Evolutionary conservation across 2,797 vertebrate genomes (phyloP).

Genomic region (Acipenser transmontanus): DNA sequence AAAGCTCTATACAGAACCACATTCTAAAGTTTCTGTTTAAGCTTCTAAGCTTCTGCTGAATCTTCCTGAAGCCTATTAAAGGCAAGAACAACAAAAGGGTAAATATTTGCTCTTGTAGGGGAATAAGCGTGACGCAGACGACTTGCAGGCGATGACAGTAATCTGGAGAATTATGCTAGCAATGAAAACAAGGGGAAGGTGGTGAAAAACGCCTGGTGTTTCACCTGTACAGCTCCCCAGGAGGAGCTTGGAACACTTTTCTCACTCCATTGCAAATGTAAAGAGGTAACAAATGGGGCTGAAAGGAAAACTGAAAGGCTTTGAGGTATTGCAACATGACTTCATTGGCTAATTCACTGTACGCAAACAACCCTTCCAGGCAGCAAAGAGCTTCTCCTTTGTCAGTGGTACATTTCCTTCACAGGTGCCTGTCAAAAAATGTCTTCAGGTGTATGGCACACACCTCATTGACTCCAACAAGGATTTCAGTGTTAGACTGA

Average conservation of each 20-base stretch:
- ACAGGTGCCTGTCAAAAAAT: not conserved
- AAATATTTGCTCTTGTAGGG: constrained; percentile 34
- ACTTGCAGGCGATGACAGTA: constrained; percentile 31
- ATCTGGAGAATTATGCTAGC: constrained; percentile 25
- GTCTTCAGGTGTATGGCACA: not conserved
- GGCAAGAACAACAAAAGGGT: constrained; percentile 31
- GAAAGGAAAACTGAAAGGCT: constrained; percentile 17
- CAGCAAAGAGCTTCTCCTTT: not conserved
- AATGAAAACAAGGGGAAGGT: constrained; percentile 25
- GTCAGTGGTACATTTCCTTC: not conserved
- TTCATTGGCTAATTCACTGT: constrained; percentile 19
- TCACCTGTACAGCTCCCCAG: constrained; percentile 19
- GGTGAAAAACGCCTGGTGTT: constrained; percentile 18
- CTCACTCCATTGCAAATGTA: constrained; percentile 34
- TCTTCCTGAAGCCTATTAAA: constrained; percentile 19
- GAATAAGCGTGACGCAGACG: constrained; percentile 32
- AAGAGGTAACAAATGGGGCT: constrained; percentile 20
- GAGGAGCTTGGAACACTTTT: constrained; percentile 1
- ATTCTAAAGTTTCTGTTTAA: not conserved
- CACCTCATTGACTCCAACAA: constrained; percentile 1
- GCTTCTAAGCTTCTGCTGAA: not conserved
- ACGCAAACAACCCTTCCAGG: constrained; percentile 13
- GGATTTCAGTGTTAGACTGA: not conserved
- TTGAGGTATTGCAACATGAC: constrained; percentile 24
- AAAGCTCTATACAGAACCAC: not conserved